Percentiles rank a stretch among this genome's conserved stretches.
These are phyloP conservation scores for Epizoanthus rinbou DNA, from an alignment of 92 coral and sea anemone genomes.

Conservation along the genomic window DNA sequence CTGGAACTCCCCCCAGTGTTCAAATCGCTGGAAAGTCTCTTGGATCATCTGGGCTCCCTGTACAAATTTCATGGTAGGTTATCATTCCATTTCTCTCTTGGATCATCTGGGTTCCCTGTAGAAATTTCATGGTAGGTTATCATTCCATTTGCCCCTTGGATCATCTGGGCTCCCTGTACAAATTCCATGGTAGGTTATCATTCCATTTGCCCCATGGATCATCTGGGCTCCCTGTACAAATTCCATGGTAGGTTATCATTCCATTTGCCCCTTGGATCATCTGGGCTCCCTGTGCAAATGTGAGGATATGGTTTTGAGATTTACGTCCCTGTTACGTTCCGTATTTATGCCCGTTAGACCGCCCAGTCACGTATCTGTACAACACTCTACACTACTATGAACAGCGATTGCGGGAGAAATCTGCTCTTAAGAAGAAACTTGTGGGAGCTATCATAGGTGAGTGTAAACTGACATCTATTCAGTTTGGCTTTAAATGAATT, in stretches of 20 bases:
- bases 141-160: slow-evolving; percentile 56
- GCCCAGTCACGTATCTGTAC: slow-evolving; percentile 93
- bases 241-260: slow-evolving; percentile 69
- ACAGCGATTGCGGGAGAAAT: slow-evolving; percentile 75
- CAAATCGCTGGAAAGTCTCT: slow-evolving; percentile 88
- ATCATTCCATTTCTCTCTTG: not conserved
- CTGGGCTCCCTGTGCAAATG: not conserved
- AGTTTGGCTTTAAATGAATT: not conserved
- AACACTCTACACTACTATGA: slow-evolving; percentile 95
- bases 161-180: slow-evolving; percentile 85
- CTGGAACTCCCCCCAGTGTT: slow-evolving; percentile 92
- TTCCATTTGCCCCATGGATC: slow-evolving; percentile 59
- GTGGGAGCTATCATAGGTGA: slow-evolving; percentile 88
- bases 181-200: slow-evolving; percentile 75
- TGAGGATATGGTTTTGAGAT: too few species aligned
- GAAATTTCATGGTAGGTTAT: slow-evolving; percentile 79
- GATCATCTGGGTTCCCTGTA: slow-evolving; percentile 71
- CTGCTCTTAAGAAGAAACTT: slow-evolving; percentile 85
- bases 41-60: slow-evolving; percentile 88
- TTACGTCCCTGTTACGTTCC: too few species aligned
- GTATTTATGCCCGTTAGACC: slow-evolving; percentile 56
- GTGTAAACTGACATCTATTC: slow-evolving; percentile 11
- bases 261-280: not conserved
- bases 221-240: slow-evolving; percentile 82
- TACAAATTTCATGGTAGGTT: slow-evolving; percentile 93